These are phyloP conservation scores for Sebastolobus alascanus DNA, from an alignment of 2,797 vertebrate genomes.

Conservation along the genomic window DNA sequence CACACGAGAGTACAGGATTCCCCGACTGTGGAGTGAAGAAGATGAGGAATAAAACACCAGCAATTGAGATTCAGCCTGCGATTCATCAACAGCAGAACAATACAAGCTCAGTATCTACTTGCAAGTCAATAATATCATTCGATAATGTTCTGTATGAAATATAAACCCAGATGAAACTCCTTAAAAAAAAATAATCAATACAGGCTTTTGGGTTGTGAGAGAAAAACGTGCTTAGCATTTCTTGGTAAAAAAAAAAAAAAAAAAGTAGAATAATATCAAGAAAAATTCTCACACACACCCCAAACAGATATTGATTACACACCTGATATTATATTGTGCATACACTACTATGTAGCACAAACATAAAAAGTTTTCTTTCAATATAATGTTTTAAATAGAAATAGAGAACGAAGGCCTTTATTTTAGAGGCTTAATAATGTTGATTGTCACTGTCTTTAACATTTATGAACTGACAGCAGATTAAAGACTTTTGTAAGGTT, in stretches of 20 bases:
- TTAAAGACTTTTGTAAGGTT: not conserved
- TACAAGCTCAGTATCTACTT: not conserved
- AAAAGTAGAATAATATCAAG: not conserved
- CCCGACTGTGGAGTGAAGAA: not conserved
- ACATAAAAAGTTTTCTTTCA: not conserved
- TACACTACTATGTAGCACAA: not conserved
- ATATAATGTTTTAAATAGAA: not conserved
- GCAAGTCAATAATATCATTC: not conserved
- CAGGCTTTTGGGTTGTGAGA: not conserved
- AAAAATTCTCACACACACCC: not conserved
- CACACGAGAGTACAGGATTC: not conserved
- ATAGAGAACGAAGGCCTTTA: not conserved
- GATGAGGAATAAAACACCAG: not conserved
- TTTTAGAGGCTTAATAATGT: not conserved
- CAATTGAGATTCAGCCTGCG: not conserved
- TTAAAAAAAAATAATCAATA: constrained; percentile 4
- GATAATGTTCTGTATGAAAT: constrained; percentile 3
- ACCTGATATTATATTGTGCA: not conserved
- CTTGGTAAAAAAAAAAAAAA: no score
- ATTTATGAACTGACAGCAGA: constrained; percentile 2
- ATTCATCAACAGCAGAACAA: constrained; percentile 19
- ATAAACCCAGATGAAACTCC: not conserved
- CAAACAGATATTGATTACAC: not conserved
- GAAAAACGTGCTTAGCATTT: not conserved
- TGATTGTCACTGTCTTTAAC: not conserved